Evolutionary conservation across 2,113 vertebrate species (phyloP), one percentile per base, ranked within the genome.

Genomic region (Anas platyrhynchos): DNA sequence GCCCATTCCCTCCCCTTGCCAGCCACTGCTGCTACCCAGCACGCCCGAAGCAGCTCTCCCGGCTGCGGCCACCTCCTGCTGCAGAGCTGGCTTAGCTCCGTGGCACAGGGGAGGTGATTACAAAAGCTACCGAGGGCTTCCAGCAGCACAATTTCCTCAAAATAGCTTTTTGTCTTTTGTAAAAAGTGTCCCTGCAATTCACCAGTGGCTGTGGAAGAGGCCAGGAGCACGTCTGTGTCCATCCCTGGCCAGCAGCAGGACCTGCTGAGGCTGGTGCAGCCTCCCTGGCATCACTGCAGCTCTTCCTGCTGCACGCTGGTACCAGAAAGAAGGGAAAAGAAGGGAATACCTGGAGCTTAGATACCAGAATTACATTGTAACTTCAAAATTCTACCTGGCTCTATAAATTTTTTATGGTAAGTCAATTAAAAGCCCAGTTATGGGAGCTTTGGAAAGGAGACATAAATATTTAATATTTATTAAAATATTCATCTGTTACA

Each of bases 361-460:
- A 46, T 77, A 27, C 5, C 11, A 78, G 81, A 63, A 88, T 74
- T 41, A 65, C 88, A 90, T 77, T 63, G 34, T 2, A 25, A 13
- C 36, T 89, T 85, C 83, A 61, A 79, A 87, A 94, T 27, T 75
- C 66, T 94, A 95, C 91, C 94, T 96, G 82, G 59, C 38, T 84
- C 66, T 44, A 91, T 95, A 83, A 89, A 85, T 95, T 95, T 93
- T 96, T 96, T 34, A 96, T 96, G 94, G 74, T 36, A 46, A 75
- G 96, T 94, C 96, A 94, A 97, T 97, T 95, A 93, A 97, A 84
- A 97, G 55, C 71, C 50, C 46, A 5, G 75, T 84, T 97, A 74
- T 48, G 84, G 85, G 84, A 86, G 87, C 67, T 81, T 88, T 74
- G 79, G 75, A 26, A 93, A 85, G 89, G 56, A 72, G 69, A 32